These are phyloP conservation scores for Mormyrops boulengeri DNA, from an alignment of 2,797 vertebrate genomes.

Conservation along the genomic window DNA sequence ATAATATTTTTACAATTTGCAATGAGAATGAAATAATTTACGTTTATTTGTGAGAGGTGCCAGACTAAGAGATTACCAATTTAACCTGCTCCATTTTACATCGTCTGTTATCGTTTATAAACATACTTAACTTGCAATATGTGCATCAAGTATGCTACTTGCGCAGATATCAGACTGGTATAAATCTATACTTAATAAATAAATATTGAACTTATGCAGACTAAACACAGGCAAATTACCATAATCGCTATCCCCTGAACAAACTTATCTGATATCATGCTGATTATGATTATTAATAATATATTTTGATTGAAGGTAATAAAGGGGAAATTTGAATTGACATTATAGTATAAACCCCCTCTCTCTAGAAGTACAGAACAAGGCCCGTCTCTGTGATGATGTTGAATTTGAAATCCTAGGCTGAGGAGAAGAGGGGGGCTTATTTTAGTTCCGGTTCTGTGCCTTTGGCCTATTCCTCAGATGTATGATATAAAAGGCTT, in stretches of 20 bases:
- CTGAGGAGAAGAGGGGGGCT: neutral
- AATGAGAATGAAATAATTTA: neutral
- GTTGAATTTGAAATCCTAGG: neutral
- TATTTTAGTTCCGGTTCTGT: neutral
- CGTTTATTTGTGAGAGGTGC: neutral
- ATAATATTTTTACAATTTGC: neutral
- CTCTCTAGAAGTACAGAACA: neutral
- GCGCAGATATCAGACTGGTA: neutral
- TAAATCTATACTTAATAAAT: constrained; percentile 3
- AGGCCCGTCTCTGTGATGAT: neutral
- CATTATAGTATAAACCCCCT: neutral
- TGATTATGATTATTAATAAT: neutral
- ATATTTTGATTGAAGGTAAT: neutral
- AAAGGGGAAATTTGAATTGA: neutral
- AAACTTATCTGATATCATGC: neutral
- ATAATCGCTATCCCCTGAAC: neutral
- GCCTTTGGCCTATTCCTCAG: neutral
- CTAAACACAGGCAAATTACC: neutral
- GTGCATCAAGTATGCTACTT: neutral
- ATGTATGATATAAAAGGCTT: neutral
- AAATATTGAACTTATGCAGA: neutral
- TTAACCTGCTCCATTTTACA: neutral
- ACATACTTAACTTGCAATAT: neutral
- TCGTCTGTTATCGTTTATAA: neutral
- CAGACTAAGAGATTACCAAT: neutral